Conservation (phyloP, 2,113 vertebrate genomes). For the Sigmodon hispidus region DNA sequence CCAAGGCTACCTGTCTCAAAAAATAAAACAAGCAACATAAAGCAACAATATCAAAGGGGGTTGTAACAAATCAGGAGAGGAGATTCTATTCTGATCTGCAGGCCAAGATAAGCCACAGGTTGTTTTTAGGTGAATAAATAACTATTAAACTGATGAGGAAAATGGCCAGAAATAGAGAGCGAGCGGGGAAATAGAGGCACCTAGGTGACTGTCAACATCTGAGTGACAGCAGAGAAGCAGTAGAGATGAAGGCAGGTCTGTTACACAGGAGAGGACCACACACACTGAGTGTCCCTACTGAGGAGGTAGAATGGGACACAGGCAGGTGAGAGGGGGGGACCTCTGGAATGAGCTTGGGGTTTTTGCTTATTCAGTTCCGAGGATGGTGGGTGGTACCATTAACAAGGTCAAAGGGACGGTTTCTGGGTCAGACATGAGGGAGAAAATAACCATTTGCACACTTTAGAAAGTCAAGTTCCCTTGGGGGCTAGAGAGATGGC, state of each 20-base stretch:
- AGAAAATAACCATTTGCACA: conserved; percentile 21
- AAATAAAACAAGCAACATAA: neutral
- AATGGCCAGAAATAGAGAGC: neutral
- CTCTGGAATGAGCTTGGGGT: neutral
- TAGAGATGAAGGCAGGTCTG: neutral
- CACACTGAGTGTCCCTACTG: neutral
- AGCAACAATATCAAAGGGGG: neutral
- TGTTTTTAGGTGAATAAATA: neutral
- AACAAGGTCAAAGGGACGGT: neutral
- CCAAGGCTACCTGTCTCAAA: neutral
- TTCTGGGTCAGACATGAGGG: neutral
- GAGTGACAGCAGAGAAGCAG: neutral
- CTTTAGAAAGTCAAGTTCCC: conserved; percentile 24
- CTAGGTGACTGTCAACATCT: neutral
- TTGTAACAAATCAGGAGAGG: neutral
- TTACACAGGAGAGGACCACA: neutral
- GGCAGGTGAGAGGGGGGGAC: neutral
- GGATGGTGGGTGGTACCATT: neutral
- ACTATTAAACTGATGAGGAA: neutral
- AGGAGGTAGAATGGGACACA: neutral
- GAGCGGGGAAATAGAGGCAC: neutral
- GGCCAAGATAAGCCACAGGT: neutral
- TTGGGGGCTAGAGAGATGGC: too few species aligned
- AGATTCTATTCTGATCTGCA: neutral
- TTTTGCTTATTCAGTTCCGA: neutral